These are phyloP conservation scores for Drosophila murphyi DNA, from an alignment of 1,140 invertebrate species.

Conservation along the genomic window DNA sequence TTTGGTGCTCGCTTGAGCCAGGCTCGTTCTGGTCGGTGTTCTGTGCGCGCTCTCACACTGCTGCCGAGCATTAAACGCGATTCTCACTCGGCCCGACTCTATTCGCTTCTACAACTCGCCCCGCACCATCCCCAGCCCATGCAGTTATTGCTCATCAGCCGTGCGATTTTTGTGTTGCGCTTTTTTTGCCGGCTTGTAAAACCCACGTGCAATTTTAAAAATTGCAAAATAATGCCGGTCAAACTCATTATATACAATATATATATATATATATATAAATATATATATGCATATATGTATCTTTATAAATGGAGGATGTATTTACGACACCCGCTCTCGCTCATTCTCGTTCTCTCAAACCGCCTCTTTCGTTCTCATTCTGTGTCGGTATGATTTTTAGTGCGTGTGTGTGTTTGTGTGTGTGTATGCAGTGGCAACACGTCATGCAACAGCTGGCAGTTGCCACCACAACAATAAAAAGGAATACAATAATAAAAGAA, in stretches of 20 bases:
- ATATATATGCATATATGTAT: slow-evolving; percentile 15
- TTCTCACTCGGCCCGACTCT: slow-evolving; percentile 14
- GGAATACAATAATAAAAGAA: slow-evolving; percentile 1
- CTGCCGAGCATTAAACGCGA: slow-evolving; percentile 23
- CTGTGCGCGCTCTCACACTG: slow-evolving; percentile 38
- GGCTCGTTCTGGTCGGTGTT: slow-evolving; percentile 44
- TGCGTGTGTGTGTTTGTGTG: background rate
- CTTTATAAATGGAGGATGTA: slow-evolving; percentile 7
- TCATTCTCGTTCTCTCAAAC: slow-evolving; percentile 3
- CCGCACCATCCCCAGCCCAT: background rate
- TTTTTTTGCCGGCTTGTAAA: slow-evolving; percentile 64
- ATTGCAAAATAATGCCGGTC: slow-evolving; percentile 75
- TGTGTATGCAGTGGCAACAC: slow-evolving; percentile 14
- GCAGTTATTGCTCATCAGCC: slow-evolving; percentile 6
- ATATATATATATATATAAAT: slow-evolving; percentile 36
- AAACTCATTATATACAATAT: slow-evolving; percentile 66
- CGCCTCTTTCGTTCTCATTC: background rate
- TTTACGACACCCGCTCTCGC: slow-evolving; percentile 7
- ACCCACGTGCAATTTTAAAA: slow-evolving; percentile 72
- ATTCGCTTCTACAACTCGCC: slow-evolving; percentile 1
- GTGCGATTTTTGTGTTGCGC: slow-evolving; percentile 37
- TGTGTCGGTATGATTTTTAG: background rate
- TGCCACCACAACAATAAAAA: slow-evolving; percentile 21
- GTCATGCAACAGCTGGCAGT: slow-evolving; percentile 54
- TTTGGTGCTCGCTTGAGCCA: slow-evolving; percentile 14